A percentile compares a stretch with the other conserved stretches of the same genome.
These are phyloP conservation scores for Lagria hirta DNA, from an alignment of 2,888 invertebrate genomes.

Conservation along the genomic window DNA sequence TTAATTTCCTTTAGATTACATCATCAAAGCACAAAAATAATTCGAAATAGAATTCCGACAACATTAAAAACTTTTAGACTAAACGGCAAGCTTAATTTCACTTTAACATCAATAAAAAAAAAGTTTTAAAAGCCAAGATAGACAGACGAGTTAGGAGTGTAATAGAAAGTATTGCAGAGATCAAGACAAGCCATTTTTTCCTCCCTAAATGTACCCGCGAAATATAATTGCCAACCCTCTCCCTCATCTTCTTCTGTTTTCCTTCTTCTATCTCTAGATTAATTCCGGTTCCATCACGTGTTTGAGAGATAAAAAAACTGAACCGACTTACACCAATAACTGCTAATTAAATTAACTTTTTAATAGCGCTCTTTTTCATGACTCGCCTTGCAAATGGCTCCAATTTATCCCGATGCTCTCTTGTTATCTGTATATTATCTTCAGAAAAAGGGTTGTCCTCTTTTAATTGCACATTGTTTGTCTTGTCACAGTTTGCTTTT, in stretches of 20 bases:
- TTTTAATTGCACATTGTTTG: constrained; percentile 47
- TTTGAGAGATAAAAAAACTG: constrained; percentile 41
- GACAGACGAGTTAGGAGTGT: neutral
- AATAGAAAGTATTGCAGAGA: constrained; percentile 1
- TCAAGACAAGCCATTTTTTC: constrained; percentile 4
- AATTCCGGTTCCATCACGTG: constrained; percentile 27
- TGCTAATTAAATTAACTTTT: constrained; percentile 52
- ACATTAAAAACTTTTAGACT: constrained; percentile 40
- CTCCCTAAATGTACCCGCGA: constrained; percentile 11
- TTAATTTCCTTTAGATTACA: constrained; percentile 42
- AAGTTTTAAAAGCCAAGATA: constrained; percentile 8
- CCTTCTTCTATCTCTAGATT: constrained; percentile 15
- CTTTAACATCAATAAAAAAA: constrained; percentile 41
- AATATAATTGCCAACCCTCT: constrained; percentile 22
- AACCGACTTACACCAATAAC: constrained; percentile 50
- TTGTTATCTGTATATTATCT: constrained; percentile 48
- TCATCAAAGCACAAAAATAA: constrained; percentile 40
- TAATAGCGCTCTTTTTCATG: constrained; percentile 46
- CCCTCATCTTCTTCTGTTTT: no score
- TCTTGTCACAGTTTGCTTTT: constrained; percentile 42
- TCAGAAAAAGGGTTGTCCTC: constrained; percentile 46
- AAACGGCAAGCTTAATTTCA: constrained; percentile 41
- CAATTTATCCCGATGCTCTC: constrained; percentile 44
- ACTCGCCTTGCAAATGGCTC: constrained; percentile 39
- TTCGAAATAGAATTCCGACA: constrained; percentile 36